Percentiles rank a stretch among this genome's conserved stretches.
phyloP scores from a whole-genome alignment of 2,797 vertebrate genomes.

The Megalops cyprinoides region DNA sequence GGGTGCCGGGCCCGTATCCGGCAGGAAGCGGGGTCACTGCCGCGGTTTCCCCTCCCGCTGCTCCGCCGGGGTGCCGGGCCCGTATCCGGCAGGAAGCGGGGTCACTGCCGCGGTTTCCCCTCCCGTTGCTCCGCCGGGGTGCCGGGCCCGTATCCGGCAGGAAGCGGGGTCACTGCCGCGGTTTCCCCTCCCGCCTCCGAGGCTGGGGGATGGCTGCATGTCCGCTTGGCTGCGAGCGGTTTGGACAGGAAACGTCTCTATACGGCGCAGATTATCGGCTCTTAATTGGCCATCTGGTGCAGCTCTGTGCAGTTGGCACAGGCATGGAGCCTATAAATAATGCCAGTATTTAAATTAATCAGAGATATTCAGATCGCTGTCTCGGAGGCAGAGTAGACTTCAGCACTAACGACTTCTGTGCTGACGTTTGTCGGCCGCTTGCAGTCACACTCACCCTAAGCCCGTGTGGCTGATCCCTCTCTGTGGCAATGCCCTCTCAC shows the following conservation, averaged over 20 bases:
- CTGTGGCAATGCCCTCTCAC: too few species aligned
- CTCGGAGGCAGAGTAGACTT: not conserved
- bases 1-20: not conserved
- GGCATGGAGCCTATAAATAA: constrained; percentile 24
- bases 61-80: not conserved
- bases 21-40: not conserved
- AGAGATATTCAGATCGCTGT: not conserved
- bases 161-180: not conserved
- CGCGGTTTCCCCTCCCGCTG: not conserved
- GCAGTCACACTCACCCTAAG: too few species aligned
- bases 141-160: not conserved
- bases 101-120: not conserved
- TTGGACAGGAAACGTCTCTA: constrained; percentile 4
- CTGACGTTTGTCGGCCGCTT: not conserved
- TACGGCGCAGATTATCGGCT: constrained; percentile 16
- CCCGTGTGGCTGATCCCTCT: too few species aligned
- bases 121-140: not conserved
- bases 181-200: not conserved
- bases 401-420: constrained; percentile 3
- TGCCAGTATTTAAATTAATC: constrained; percentile 26
- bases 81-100: not conserved
- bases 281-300: constrained; percentile 36
- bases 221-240: not conserved
- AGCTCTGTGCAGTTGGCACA: not conserved
- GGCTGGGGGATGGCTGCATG: not conserved